Conservation (phyloP, 2,113 vertebrate genomes). For the Ochotona princeps region DNA sequence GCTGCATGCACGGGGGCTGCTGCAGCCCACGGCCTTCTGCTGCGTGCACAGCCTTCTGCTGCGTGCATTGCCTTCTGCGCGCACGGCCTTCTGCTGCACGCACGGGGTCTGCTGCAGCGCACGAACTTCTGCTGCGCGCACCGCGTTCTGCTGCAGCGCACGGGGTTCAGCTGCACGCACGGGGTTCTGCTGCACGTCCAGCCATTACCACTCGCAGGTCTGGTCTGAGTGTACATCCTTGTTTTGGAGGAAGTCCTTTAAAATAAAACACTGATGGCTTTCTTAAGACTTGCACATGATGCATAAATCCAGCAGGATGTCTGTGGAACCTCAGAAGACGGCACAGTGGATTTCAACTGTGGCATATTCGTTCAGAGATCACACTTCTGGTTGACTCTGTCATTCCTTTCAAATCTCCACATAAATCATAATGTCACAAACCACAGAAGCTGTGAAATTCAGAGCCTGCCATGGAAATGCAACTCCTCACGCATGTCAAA, state of each 20-base stretch:
- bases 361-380: neutral
- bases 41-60: no score
- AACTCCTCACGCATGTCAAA: slow-evolving; percentile 12
- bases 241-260: neutral
- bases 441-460: slow-evolving; percentile 61
- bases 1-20: no score
- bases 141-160: no score
- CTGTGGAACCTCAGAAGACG: neutral
- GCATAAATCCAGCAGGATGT: neutral
- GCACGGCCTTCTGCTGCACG: no score
- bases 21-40: neutral
- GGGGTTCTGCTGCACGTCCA: neutral
- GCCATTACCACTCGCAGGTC: neutral
- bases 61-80: no score
- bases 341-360: neutral
- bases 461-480: slow-evolving; percentile 62
- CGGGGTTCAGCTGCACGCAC: no score
- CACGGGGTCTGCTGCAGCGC: neutral
- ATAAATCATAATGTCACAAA: slow-evolving; percentile 73
- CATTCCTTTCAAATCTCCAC: slow-evolving; percentile 47
- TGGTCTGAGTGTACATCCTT: neutral
- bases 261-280: neutral
- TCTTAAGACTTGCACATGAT: neutral
- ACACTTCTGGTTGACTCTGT: neutral
- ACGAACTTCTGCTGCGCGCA: no score